Evolutionary conservation across 2,113 vertebrate species (phyloP), one percentile per base, ranked within the genome.

Genomic region (Macrotus californicus): DNA sequence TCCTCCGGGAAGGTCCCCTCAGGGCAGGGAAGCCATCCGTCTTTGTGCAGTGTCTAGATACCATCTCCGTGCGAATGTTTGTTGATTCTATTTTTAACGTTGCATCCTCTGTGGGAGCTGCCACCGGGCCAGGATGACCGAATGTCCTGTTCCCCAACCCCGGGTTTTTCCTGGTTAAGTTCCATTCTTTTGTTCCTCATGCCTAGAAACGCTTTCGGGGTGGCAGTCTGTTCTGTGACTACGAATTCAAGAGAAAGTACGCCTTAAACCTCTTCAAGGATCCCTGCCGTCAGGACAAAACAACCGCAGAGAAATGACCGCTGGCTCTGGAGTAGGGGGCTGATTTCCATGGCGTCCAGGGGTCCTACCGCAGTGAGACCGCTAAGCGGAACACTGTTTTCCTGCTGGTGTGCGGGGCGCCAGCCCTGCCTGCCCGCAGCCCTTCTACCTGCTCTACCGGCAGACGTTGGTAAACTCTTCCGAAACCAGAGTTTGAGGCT

Each of bases 11-110:
- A 75, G 89, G 88, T 86, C 80, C 86, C 84, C 80, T 67, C 36
- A 48, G 95, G 93, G 82, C 52, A 94, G 77, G 81, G 13, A 72
- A 91, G 81, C 43, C 85, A 82, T 90, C 77, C 54, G 21, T 94
- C 92, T 93, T 36, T 10, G 54, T 69, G 87, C 75, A 67, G 52
- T 93, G 90, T 89, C 85, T 69, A 93, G 97, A 96, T 94, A 88
- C 72, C 76, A 93, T 88, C 96, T 94, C 92, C n/a, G 12, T 34
- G 5, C 80, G 95, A 91, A 83, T 88, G 88, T 94, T 93, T 96
- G 88, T 79, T 83, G 86, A 64, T 93, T 91, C 97, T 97, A 84
- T 97, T 97, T 97, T 96, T 97, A 97, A 54, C 88, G 31, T 87
- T 9, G 52, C 77, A 80, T 97, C 94, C 94, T 96, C 84, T 91